Evolutionary conservation across 1,140 invertebrate genomes (phyloP).

Genomic region (Drosophila lini): DNA sequence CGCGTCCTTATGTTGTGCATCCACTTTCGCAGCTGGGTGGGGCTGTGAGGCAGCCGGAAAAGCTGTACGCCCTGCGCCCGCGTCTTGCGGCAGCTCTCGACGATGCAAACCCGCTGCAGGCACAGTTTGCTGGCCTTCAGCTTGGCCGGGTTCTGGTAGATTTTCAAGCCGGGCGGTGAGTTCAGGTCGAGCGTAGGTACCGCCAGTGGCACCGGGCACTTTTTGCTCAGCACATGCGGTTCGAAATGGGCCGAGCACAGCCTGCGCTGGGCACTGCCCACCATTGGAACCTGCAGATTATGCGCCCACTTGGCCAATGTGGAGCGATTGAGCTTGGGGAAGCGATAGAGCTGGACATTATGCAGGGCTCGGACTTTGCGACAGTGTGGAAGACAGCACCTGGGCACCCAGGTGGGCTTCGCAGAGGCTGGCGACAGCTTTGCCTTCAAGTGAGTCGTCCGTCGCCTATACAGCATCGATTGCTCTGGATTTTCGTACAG

Average conservation of each 20-base stretch:
- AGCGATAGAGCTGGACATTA: conserved; percentile 77
- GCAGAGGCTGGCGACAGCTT: conserved; percentile 9
- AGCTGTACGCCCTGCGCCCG: conserved; percentile 73
- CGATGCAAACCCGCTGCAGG: conserved; percentile 71
- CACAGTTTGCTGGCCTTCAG: conserved; percentile 69
- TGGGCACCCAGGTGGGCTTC: conserved; percentile 75
- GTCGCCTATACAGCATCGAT: conserved; percentile 64
- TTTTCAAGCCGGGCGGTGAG: conserved; percentile 69
- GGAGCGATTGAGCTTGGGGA: conserved; percentile 73
- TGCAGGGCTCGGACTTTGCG: conserved; percentile 71
- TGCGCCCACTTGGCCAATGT: conserved; percentile 79
- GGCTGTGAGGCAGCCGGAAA: conserved; percentile 74
- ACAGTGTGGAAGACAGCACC: conserved; percentile 75
- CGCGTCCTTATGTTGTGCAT: conserved; percentile 73
- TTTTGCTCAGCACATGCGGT: conserved; percentile 73
- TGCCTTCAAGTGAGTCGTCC: conserved; percentile 49
- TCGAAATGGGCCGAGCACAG: conserved; percentile 78
- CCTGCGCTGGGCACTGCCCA: conserved; percentile 71
- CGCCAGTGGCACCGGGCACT: conserved; percentile 75
- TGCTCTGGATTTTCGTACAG: conserved; percentile 78
- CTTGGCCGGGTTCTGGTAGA: conserved; percentile 79
- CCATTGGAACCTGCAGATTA: conserved; percentile 72
- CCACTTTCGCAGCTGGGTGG: conserved; percentile 73
- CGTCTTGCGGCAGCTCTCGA: conserved; percentile 72
- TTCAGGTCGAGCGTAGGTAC: conserved; percentile 78